These are phyloP conservation scores for Formica aserva DNA, from an alignment of 2,888 invertebrate genomes.

Conservation along the genomic window DNA sequence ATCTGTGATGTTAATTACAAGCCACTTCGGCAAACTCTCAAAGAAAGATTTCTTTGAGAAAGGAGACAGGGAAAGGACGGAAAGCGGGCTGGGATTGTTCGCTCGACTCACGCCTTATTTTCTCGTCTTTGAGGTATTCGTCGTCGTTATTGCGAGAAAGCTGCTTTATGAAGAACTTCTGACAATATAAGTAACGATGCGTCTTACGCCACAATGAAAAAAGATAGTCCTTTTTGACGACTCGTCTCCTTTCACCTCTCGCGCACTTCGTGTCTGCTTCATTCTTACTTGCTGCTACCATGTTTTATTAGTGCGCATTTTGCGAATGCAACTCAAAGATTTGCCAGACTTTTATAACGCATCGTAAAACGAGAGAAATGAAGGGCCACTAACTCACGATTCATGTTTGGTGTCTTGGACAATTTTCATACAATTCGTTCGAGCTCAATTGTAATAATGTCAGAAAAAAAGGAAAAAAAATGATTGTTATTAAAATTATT, in stretches of 20 bases:
- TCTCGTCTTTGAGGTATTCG: slow-evolving; percentile 31
- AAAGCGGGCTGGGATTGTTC: slow-evolving; percentile 9
- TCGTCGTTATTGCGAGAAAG: slow-evolving; percentile 45
- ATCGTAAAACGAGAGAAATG: slow-evolving; percentile 15
- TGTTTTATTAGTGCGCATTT: slow-evolving; percentile 29
- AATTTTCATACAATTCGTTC: background rate
- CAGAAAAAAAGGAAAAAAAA: background rate
- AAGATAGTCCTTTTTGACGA: slow-evolving; percentile 23
- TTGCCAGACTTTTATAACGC: slow-evolving; percentile 29
- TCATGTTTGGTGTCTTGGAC: background rate
- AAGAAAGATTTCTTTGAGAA: background rate
- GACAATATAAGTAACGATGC: slow-evolving; percentile 39
- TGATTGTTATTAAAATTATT: background rate
- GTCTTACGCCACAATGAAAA: slow-evolving; percentile 7
- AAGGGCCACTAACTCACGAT: background rate
- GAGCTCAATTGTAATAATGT: background rate
- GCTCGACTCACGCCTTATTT: slow-evolving; percentile 23
- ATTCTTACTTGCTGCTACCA: slow-evolving; percentile 9
- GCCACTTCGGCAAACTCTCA: slow-evolving; percentile 4
- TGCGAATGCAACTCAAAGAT: slow-evolving; percentile 22
- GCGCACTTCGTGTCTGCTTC: background rate
- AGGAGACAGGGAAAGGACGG: background rate
- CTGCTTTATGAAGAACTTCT: slow-evolving; percentile 41
- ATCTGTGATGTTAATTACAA: slow-evolving; percentile 21
- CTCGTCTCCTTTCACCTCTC: background rate